phyloP scores from a whole-genome alignment of 35 echinoderm and acorn worm genomes.

The Ophioderma brevispina region DNA sequence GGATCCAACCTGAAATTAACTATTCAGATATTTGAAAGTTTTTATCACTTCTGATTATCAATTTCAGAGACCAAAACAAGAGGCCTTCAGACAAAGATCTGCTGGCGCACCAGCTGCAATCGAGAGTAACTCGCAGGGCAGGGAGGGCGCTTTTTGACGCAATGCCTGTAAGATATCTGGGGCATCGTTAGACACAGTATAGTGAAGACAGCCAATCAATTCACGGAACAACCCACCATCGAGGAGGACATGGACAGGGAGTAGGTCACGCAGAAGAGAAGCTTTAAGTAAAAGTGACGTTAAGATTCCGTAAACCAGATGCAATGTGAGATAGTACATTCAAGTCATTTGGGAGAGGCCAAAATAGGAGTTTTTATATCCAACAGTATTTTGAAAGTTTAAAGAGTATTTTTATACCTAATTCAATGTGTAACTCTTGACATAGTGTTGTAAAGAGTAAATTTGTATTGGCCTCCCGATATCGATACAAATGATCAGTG shows the following conservation, averaged over 20 bases:
- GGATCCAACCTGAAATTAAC: not conserved
- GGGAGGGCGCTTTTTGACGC: slow-evolving; percentile 42
- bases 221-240: slow-evolving; percentile 81
- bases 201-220: slow-evolving; percentile 83
- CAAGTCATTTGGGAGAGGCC: too few relatives aligned
- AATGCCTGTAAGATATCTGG: slow-evolving; percentile 53
- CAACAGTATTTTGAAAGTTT: too few relatives aligned
- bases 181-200: slow-evolving; percentile 69
- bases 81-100: slow-evolving; percentile 75
- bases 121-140: slow-evolving; percentile 23
- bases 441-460: too few relatives aligned
- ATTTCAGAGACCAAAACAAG: slow-evolving; percentile 75
- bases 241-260: slow-evolving; percentile 24
- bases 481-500: too few relatives aligned
- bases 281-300: too few relatives aligned
- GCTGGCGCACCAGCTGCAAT: slow-evolving; percentile 75
- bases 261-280: slow-evolving; percentile 6
- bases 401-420: too few relatives aligned
- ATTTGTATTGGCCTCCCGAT: too few relatives aligned
- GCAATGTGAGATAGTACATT: too few relatives aligned
- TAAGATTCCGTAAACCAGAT: too few relatives aligned
- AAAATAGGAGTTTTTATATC: too few relatives aligned
- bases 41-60: not conserved
- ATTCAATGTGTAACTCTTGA: too few relatives aligned
- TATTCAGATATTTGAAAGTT: not conserved